Percentiles rank a stretch among this genome's conserved stretches.
Evolutionary conservation across 2,888 invertebrate genomes (phyloP).

Genomic region (Drosophila stalkeri): DNA sequence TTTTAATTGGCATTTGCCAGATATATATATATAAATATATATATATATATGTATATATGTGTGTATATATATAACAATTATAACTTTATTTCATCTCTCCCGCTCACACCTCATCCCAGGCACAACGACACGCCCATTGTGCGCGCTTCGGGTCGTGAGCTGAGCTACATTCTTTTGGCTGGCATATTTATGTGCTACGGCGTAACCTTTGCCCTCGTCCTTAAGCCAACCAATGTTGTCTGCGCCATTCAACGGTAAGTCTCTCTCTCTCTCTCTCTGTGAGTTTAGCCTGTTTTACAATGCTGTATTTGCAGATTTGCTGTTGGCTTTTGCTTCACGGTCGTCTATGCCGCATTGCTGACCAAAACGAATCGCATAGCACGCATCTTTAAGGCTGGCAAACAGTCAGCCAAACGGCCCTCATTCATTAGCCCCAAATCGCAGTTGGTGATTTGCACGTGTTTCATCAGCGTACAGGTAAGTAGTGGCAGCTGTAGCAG

Average conservation of each 20-base stretch:
- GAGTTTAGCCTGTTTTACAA: neutral
- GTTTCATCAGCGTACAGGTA: slow-evolving; percentile 95
- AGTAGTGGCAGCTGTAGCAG: slow-evolving; percentile 69
- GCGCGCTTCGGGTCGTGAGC: slow-evolving; percentile 96
- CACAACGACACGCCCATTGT: slow-evolving; percentile 98
- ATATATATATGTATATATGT: neutral
- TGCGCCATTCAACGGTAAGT: slow-evolving; percentile 96
- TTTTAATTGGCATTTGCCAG: slow-evolving; percentile 38
- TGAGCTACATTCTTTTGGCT: slow-evolving; percentile 95
- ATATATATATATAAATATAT: neutral
- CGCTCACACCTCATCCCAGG: slow-evolving; percentile 71
- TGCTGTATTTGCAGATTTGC: slow-evolving; percentile 87
- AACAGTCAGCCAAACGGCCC: slow-evolving; percentile 96
- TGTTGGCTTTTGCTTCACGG: slow-evolving; percentile 98
- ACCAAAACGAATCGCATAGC: slow-evolving; percentile 99
- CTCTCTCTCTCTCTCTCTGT: slow-evolving; percentile 47
- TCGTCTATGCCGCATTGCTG: slow-evolving; percentile 97
- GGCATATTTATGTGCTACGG: slow-evolving; percentile 96
- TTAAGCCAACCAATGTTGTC: slow-evolving; percentile 93
- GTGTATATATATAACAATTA: neutral
- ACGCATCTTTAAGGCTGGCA: slow-evolving; percentile 98
- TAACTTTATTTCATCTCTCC: slow-evolving; percentile 1
- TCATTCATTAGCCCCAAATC: slow-evolving; percentile 96
- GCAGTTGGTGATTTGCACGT: slow-evolving; percentile 94
- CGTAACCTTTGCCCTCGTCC: slow-evolving; percentile 95